These are phyloP conservation scores for Metellina segmentata DNA, from an alignment of 2,888 invertebrate genomes.

Conservation along the genomic window DNA sequence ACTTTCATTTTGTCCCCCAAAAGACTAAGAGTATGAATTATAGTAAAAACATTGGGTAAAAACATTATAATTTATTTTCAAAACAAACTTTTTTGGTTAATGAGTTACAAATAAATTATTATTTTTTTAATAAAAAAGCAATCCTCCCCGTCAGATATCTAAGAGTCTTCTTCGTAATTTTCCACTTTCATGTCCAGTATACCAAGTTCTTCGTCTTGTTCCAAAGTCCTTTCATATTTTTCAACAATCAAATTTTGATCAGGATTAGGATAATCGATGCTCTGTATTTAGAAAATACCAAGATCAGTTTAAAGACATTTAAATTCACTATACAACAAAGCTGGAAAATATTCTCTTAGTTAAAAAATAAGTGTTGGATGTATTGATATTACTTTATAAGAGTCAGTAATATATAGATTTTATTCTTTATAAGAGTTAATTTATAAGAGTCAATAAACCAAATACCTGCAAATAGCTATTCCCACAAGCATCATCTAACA, in stretches of 20 bases:
- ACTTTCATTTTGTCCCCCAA: no score
- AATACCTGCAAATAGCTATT: conserved; percentile 93
- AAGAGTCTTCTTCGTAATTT: conserved; percentile 83
- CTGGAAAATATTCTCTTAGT: not conserved
- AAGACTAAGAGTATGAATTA: no score
- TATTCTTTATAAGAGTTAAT: no score
- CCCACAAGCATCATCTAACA: conserved; percentile 97
- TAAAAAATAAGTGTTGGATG: not conserved
- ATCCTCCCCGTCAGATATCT: not conserved
- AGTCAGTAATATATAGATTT: no score
- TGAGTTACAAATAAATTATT: not conserved
- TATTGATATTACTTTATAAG: no score
- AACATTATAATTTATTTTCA: no score
- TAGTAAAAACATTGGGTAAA: no score
- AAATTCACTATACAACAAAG: not conserved
- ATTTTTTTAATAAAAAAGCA: not conserved
- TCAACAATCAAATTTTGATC: conserved; percentile 87
- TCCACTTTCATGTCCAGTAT: conserved; percentile 97
- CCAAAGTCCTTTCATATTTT: conserved; percentile 90
- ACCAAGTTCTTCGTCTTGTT: conserved; percentile 97
- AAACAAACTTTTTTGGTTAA: not conserved
- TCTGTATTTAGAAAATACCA: conserved; percentile 4
- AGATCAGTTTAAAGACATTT: no score
- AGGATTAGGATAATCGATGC: conserved; percentile 22
- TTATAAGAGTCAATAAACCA: not conserved